Conservation (phyloP, 2,797 vertebrate species). For the Cuculus canorus region DNA sequence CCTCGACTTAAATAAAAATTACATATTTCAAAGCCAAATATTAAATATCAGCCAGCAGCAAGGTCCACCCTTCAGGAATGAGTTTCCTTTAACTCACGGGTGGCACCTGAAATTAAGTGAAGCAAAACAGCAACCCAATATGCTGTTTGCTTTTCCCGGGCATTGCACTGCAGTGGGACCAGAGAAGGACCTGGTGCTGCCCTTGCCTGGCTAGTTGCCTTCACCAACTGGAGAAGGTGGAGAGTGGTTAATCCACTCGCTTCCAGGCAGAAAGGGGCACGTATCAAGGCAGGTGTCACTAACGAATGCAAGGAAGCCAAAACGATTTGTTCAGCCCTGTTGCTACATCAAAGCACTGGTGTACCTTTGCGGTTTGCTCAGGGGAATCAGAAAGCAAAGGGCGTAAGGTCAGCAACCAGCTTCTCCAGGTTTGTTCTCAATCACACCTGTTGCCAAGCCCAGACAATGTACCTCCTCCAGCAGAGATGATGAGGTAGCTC, state of each 20-base stretch:
- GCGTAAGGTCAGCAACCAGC: background rate
- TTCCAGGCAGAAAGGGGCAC: background rate
- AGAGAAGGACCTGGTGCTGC: rapidly evolving
- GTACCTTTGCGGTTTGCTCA: background rate
- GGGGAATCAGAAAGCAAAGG: background rate
- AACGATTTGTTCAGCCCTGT: background rate
- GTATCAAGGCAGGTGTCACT: background rate
- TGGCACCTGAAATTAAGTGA: background rate
- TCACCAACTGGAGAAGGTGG: background rate
- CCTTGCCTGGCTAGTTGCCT: background rate
- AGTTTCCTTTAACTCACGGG: background rate
- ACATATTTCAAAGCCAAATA: background rate
- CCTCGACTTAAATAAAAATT: background rate
- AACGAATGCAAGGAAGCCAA: background rate
- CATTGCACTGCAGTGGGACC: rapidly evolving
- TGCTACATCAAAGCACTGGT: background rate
- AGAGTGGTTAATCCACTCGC: rapidly evolving
- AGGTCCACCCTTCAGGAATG: background rate
- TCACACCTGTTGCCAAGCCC: background rate
- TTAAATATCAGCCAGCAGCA: background rate
- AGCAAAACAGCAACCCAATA: background rate
- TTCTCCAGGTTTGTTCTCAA: background rate
- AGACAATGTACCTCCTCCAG: background rate
- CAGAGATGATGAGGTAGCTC: background rate
- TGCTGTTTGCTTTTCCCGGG: rapidly evolving